Base-by-base conservation (phyloP, 2,113 vertebrate species). In the Otocyon megalotis region DNA sequence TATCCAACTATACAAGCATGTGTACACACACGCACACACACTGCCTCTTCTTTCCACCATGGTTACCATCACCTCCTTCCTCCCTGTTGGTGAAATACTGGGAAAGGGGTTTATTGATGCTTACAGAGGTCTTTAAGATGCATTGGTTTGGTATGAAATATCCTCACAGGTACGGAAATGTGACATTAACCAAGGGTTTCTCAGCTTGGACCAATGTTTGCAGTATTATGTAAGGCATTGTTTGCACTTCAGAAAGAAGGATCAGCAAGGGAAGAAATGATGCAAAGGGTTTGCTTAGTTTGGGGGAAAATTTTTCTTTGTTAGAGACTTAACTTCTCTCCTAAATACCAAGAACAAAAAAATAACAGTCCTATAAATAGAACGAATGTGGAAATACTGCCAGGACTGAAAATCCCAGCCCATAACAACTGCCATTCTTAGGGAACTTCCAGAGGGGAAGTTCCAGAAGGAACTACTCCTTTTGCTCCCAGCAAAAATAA, bases 381-480 rank as follows among this genome's bases (percentile, higher is more conserved):
- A 53, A 72, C 82, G 62, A 94, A 88, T 80, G 22, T 85, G 43
- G 50, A 87, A 92, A 83, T 87, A 80, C 19, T 63, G 74, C 69
- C 35, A 92, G 14, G 30, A 93, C 50, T 94, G n/a, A 93, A 97
- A 95, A 96, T 74, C 35, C 67, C 53, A 94, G 88, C 32, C n/a
- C 19, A 83, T 56, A 92, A 43, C 50, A 88, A 92, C 13, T 76
- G 69, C 24, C 35, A 84, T 12, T 90, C 20, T 90, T 72, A 72
- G 63, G 69, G 22, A 95, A 90, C 16, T 90, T 94, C 56, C 72
- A 76, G 72, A 48, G 37, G 72, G 22, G 13, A 48, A 48, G 72
- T 48, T 76, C 72, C 72, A 76, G 72, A 76, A 24, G 48, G 74
- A 94, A 69, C 20, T 80, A 83, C n/a, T 88, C 56, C 14, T 67